These are phyloP conservation scores for Lathronympha strigana DNA, from an alignment of 2,888 invertebrate species.

Conservation along the genomic window DNA sequence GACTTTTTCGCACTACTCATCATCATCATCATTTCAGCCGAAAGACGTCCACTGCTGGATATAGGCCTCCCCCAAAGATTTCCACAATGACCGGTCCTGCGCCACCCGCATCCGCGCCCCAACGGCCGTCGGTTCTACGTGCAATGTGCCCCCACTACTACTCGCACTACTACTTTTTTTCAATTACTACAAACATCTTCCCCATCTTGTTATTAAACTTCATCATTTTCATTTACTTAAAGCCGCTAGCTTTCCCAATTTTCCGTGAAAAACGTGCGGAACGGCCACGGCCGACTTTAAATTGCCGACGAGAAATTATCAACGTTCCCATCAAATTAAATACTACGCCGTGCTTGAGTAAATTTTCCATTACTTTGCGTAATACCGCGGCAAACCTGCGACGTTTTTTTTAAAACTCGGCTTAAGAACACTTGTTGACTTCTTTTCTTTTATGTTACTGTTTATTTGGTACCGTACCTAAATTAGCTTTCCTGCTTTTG, in stretches of 20 bases:
- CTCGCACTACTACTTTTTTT: neutral
- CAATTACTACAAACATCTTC: too few relatives aligned
- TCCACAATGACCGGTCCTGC: too few relatives aligned
- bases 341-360: conserved; percentile 30
- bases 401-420: conserved; percentile 16
- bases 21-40: too few relatives aligned
- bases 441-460: conserved; percentile 4
- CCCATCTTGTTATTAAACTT: conserved; percentile 22
- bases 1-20: too few relatives aligned
- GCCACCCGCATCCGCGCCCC: too few relatives aligned
- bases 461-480: neutral
- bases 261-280: conserved; percentile 36
- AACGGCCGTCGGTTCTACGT: too few relatives aligned
- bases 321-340: conserved; percentile 40
- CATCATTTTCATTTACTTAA: conserved; percentile 31
- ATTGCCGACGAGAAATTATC: conserved; percentile 30
- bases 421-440: neutral
- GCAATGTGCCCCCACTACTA: too few relatives aligned
- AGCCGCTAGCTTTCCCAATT: conserved; percentile 36
- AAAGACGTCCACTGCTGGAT: too few relatives aligned
- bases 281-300: conserved; percentile 33
- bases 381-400: conserved; percentile 12
- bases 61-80: too few relatives aligned
- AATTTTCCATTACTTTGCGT: conserved; percentile 38
- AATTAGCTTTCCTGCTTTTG: neutral